phyloP scores from a whole-genome alignment of 2,113 vertebrate species.

The Ploceus nigricollis region DNA sequence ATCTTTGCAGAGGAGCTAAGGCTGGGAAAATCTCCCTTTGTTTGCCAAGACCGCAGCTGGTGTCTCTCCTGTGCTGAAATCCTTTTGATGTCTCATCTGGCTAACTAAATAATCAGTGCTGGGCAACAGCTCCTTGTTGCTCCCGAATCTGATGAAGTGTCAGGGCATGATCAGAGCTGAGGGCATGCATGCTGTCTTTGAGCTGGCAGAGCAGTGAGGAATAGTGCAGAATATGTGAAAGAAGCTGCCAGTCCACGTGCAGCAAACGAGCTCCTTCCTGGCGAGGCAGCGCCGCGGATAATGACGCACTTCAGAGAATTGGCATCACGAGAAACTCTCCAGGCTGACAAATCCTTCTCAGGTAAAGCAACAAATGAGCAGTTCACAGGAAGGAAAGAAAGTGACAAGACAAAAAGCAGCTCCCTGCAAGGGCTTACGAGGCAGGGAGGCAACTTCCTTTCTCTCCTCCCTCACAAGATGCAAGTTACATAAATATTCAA shows the following conservation, averaged over 20 bases:
- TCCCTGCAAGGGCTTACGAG: background rate
- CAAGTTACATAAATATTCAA: background rate
- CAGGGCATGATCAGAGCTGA: background rate
- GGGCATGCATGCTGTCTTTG: background rate
- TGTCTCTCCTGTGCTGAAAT: background rate
- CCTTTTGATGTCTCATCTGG: background rate
- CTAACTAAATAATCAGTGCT: background rate
- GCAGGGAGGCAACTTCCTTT: background rate
- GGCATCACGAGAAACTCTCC: background rate
- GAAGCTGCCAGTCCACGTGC: background rate
- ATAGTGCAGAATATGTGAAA: background rate
- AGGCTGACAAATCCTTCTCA: background rate
- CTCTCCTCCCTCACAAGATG: background rate
- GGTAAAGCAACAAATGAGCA: background rate
- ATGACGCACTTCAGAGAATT: accelerated
- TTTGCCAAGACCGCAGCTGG: conserved; percentile 13
- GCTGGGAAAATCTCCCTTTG: background rate
- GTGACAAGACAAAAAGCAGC: background rate
- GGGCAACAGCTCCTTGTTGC: background rate
- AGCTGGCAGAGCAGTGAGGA: background rate
- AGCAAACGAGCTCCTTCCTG: background rate
- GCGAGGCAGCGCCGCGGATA: accelerated
- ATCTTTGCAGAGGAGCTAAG: background rate
- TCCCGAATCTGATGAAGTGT: background rate
- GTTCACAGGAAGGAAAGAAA: background rate